Conservation (phyloP, 2,888 invertebrate species). For the Epirrhoe alternata region DNA sequence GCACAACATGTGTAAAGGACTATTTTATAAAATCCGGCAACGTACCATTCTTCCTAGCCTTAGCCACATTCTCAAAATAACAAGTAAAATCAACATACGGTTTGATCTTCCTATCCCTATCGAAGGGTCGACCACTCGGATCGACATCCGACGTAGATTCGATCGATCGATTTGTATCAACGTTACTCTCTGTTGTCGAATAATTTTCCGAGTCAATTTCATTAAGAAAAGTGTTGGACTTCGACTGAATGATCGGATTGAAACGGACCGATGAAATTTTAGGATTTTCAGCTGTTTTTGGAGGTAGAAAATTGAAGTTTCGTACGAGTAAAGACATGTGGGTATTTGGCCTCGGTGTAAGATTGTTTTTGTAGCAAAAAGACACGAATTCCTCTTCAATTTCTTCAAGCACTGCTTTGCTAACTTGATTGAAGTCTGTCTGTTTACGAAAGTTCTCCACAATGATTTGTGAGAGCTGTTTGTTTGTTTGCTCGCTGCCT, state of each 20-base stretch:
- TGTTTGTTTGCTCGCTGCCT: slow-evolving; percentile 91
- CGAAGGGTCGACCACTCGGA: slow-evolving; percentile 69
- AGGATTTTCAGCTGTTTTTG: slow-evolving; percentile 63
- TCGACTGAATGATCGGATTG: slow-evolving; percentile 86
- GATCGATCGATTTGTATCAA: slow-evolving; percentile 72
- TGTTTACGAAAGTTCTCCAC: slow-evolving; percentile 93
- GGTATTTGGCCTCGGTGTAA: slow-evolving; percentile 87
- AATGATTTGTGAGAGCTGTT: slow-evolving; percentile 91
- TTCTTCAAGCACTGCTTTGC: slow-evolving; percentile 94
- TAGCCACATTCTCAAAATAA: slow-evolving; percentile 90
- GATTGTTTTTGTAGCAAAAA: slow-evolving; percentile 86
- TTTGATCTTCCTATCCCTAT: slow-evolving; percentile 89
- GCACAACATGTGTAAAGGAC: too few relatives aligned
- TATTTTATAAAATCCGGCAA: slow-evolving; percentile 86
- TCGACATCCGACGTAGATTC: slow-evolving; percentile 77
- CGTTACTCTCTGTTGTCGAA: slow-evolving; percentile 66
- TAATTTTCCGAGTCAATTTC: slow-evolving; percentile 75
- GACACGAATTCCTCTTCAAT: slow-evolving; percentile 93
- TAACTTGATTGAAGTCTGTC: slow-evolving; percentile 91
- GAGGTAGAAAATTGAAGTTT: slow-evolving; percentile 93
- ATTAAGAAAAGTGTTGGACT: slow-evolving; percentile 73
- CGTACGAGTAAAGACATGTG: slow-evolving; percentile 94
- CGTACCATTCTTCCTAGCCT: slow-evolving; percentile 87
- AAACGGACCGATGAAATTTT: slow-evolving; percentile 85
- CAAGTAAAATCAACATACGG: slow-evolving; percentile 94